phyloP scores from a whole-genome alignment of 2,113 vertebrate species.

The Percopsis transmontana region DNA sequence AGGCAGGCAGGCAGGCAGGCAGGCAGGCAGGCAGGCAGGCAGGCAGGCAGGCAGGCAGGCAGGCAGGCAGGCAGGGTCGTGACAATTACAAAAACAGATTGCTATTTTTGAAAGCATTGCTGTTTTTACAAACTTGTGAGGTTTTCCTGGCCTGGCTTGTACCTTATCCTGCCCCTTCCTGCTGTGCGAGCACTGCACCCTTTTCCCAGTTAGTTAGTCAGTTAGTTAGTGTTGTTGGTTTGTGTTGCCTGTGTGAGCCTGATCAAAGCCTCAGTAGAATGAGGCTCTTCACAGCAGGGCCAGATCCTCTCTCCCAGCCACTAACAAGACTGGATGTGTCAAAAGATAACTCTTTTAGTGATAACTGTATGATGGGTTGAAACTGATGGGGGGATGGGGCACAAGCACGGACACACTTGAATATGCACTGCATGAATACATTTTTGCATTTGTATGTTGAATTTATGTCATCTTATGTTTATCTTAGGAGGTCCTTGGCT shows the following conservation, averaged over 20 bases:
- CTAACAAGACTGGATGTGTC: slow-evolving; percentile 22
- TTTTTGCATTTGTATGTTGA: neutral
- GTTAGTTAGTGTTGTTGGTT: slow-evolving; percentile 24
- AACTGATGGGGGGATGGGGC: neutral
- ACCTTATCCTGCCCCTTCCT: slow-evolving; percentile 38
- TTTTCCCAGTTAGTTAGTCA: slow-evolving; percentile 43
- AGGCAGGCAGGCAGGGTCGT: too few relatives aligned
- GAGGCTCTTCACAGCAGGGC: slow-evolving; percentile 53
- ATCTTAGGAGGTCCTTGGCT: neutral
- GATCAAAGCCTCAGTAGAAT: slow-evolving; percentile 69
- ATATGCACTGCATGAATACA: neutral
- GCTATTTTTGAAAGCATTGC: slow-evolving; percentile 20
- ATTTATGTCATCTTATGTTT: slow-evolving; percentile 1
- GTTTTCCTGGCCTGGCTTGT: slow-evolving; percentile 32
- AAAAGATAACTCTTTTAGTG: slow-evolving; percentile 4
- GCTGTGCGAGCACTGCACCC: slow-evolving; percentile 48
- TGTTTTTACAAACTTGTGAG: slow-evolving; percentile 27
- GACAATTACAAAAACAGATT: neutral
- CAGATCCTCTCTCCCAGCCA: slow-evolving; percentile 27
- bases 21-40: too few relatives aligned
- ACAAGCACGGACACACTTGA: neutral
- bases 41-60: too few relatives aligned
- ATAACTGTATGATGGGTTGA: slow-evolving; percentile 17
- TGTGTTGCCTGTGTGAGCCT: slow-evolving; percentile 49
- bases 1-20: too few relatives aligned